Evolutionary conservation across 1,140 invertebrate genomes (phyloP).

Genomic region (Heliothis subflexa): DNA sequence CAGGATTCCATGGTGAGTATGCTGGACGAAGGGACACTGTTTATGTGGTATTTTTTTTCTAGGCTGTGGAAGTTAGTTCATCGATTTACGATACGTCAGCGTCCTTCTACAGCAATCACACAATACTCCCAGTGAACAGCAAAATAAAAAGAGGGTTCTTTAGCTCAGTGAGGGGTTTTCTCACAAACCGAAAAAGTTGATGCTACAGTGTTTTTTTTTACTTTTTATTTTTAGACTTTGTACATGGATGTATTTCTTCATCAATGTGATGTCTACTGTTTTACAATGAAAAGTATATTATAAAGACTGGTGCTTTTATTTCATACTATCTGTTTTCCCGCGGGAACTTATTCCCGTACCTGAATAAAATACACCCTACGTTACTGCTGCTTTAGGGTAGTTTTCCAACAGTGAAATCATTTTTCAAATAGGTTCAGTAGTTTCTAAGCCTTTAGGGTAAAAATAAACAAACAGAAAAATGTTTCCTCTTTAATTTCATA

Average conservation of each 20-base stretch:
- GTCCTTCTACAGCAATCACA: slow-evolving; percentile 76
- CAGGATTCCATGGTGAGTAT: too few species aligned
- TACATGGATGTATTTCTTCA: slow-evolving; percentile 6
- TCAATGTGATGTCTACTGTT: slow-evolving; percentile 30
- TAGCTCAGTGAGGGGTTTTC: slow-evolving; percentile 69
- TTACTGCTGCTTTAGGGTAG: too few species aligned
- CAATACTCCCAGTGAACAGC: slow-evolving; percentile 58
- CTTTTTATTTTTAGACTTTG: slow-evolving; percentile 30
- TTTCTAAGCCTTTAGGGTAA: too few species aligned
- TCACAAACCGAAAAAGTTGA: slow-evolving; percentile 62
- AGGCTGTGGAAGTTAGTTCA: slow-evolving; percentile 74
- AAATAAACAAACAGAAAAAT: too few species aligned
- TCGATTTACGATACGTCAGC: slow-evolving; percentile 75
- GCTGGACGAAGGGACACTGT: too few species aligned
- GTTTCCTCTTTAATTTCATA: too few species aligned
- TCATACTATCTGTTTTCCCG: not conserved
- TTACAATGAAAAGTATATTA: slow-evolving; percentile 34
- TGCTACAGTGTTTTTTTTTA: not conserved
- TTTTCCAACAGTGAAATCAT: too few species aligned
- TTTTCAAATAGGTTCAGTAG: too few species aligned
- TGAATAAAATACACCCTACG: too few species aligned
- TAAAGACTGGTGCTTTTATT: not conserved
- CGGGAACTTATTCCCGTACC: too few species aligned
- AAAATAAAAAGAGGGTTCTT: slow-evolving; percentile 73
- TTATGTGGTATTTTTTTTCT: slow-evolving; percentile 50